Evolutionary conservation across 2,113 vertebrate genomes (phyloP).

Genomic region (Dendropsophus ebraccatus): DNA sequence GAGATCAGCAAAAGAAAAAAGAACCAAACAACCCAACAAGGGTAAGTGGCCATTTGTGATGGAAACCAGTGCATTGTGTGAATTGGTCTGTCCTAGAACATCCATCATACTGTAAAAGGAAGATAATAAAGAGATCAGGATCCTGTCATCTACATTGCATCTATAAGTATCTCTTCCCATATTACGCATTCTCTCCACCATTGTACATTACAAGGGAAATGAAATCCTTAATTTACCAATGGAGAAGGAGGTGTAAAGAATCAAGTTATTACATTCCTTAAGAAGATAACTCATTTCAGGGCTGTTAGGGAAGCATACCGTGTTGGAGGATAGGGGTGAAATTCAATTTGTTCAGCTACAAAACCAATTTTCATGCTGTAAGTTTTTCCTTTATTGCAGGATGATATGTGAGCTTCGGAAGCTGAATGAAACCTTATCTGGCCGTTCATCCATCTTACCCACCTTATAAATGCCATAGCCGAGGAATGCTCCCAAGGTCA

Average conservation of each 20-base stretch:
- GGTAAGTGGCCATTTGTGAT: not conserved
- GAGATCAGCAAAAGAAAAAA: too few species aligned
- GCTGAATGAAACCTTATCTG: conserved; percentile 58
- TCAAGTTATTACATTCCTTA: conserved; percentile 60
- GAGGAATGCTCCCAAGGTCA: conserved; percentile 49
- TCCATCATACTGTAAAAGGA: not conserved
- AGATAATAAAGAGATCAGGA: conserved; percentile 27
- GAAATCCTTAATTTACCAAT: conserved; percentile 54
- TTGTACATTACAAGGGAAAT: conserved; percentile 54
- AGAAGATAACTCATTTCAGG: conserved; percentile 60
- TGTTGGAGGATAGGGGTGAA: conserved; percentile 56
- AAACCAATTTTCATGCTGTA: conserved; percentile 60
- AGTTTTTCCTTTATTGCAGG: conserved; percentile 59
- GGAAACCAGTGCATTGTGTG: not conserved
- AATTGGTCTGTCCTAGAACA: not conserved
- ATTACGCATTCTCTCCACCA: conserved; percentile 35
- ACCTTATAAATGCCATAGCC: conserved; percentile 54
- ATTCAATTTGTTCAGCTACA: conserved; percentile 61
- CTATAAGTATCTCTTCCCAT: conserved; percentile 37
- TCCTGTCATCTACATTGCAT: conserved; percentile 28
- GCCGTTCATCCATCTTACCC: conserved; percentile 56
- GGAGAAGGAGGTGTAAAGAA: conserved; percentile 58
- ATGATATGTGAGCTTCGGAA: conserved; percentile 58
- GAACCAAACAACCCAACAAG: too few species aligned
- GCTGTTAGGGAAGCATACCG: conserved; percentile 58